These are phyloP conservation scores for Linepithema humile DNA, from an alignment of 1,140 invertebrate species.

Conservation along the genomic window DNA sequence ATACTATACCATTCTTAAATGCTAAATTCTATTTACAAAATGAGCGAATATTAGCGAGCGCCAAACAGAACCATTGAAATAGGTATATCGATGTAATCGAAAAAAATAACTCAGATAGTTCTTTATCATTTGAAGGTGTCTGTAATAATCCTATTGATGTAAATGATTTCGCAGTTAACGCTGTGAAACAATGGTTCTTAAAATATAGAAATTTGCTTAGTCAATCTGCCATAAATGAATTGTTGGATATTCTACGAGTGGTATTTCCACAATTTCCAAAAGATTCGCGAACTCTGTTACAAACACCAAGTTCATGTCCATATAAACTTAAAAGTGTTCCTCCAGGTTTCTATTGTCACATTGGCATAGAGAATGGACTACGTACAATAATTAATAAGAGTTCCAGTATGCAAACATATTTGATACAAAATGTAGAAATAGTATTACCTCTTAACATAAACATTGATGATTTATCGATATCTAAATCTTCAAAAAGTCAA, in stretches of 20 bases:
- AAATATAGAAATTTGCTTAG: slow-evolving; percentile 19
- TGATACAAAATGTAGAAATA: neutral
- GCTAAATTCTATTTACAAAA: no score
- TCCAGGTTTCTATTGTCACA: neutral
- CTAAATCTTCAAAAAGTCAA: no score
- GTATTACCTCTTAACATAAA: neutral
- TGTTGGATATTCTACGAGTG: neutral
- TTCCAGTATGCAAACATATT: neutral
- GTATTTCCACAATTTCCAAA: slow-evolving; percentile 28
- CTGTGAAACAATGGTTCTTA: slow-evolving; percentile 5
- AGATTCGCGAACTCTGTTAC: slow-evolving; percentile 1
- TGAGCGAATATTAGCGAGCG: no score
- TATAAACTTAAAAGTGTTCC: slow-evolving; percentile 14
- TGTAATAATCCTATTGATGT: no score
- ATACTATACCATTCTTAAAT: no score
- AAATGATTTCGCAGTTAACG: slow-evolving; percentile 7
- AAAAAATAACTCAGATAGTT: no score
- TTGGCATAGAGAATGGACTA: neutral
- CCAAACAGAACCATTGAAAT: no score
- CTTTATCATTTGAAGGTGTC: no score
- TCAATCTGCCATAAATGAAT: slow-evolving; percentile 15
- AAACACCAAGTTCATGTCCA: slow-evolving; percentile 6
- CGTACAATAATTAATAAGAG: neutral
- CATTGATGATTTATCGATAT: neutral
- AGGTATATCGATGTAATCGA: no score